These are phyloP conservation scores for cat (Felis catus) DNA, from an alignment of 2,113 vertebrate species.

Conservation along the genomic window DNA sequence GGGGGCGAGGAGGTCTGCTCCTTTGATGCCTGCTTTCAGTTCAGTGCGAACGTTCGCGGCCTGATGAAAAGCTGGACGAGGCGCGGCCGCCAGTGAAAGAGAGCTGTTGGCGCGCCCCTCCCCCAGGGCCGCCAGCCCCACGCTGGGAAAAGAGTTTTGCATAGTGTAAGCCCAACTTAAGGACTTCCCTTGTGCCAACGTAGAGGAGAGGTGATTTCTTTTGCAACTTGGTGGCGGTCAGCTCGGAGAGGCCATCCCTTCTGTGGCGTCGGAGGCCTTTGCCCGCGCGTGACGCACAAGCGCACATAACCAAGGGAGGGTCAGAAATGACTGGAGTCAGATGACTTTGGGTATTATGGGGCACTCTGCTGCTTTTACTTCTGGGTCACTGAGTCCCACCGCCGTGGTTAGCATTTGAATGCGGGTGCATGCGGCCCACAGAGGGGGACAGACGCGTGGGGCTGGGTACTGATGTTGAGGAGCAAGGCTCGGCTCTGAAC, in stretches of 20 bases:
- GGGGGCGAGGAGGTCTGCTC: conserved; percentile 5
- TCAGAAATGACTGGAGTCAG: background rate
- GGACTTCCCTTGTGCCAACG: conserved; percentile 1
- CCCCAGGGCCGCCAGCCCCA: background rate
- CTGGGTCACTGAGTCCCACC: conserved; percentile 31
- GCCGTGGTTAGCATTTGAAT: conserved; percentile 38
- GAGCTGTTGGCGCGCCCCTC: background rate
- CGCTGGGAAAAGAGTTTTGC: background rate
- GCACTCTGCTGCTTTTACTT: conserved; percentile 3
- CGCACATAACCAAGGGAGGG: background rate
- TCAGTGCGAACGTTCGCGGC: conserved; percentile 36
- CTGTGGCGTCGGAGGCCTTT: background rate
- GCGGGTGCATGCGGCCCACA: background rate
- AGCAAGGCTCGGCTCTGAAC: background rate
- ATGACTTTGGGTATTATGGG: conserved; percentile 20
- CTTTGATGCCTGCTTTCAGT: conserved; percentile 75
- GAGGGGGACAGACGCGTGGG: background rate
- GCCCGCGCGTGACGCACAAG: background rate
- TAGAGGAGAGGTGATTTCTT: conserved; percentile 36
- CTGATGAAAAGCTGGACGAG: conserved; percentile 71
- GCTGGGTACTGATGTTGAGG: background rate
- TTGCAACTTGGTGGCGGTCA: background rate
- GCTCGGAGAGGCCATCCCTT: background rate
- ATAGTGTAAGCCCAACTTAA: background rate
- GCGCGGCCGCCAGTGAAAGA: conserved; percentile 53